Evolutionary conservation across 2,113 vertebrate species (phyloP).

Genomic region (Plotosus lineatus): DNA sequence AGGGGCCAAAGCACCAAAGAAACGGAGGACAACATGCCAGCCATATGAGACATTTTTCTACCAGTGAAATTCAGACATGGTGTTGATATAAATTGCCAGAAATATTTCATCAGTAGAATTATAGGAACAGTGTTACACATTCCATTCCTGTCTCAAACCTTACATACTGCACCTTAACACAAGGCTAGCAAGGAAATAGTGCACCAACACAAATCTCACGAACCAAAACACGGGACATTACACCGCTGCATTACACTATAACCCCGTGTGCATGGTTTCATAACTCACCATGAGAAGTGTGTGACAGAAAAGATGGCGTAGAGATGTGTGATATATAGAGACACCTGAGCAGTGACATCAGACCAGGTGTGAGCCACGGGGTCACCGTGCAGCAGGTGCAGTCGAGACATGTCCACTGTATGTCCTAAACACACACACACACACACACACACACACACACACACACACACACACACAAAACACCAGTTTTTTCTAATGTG

Average conservation of each 20-base stretch:
- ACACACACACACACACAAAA: not conserved
- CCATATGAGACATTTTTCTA: not conserved
- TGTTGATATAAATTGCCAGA: not conserved
- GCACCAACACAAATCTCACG: not conserved
- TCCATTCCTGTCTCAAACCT: not conserved
- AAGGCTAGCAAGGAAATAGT: not conserved
- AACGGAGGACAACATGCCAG: not conserved
- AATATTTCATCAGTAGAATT: not conserved
- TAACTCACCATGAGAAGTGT: conserved; percentile 91
- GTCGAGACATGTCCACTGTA: conserved; percentile 75
- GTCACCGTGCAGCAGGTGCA: conserved; percentile 86
- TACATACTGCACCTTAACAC: not conserved
- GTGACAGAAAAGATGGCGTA: conserved; percentile 90
- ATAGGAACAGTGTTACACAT: not conserved
- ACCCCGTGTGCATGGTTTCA: not conserved
- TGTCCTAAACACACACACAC: conserved; percentile 73
- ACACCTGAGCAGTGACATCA: conserved; percentile 86
- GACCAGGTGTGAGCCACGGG: conserved; percentile 81
- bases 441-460: not conserved
- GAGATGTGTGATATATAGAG: conserved; percentile 82
- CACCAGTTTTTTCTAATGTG: not conserved
- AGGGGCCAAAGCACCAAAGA: not conserved
- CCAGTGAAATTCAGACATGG: not conserved
- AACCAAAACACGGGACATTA: not conserved
- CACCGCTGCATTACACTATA: not conserved